Evolutionary conservation across 1,140 invertebrate genomes (phyloP), one percentile per base, ranked within the genome.

Genomic region (Drosophila kanapiae): DNA sequence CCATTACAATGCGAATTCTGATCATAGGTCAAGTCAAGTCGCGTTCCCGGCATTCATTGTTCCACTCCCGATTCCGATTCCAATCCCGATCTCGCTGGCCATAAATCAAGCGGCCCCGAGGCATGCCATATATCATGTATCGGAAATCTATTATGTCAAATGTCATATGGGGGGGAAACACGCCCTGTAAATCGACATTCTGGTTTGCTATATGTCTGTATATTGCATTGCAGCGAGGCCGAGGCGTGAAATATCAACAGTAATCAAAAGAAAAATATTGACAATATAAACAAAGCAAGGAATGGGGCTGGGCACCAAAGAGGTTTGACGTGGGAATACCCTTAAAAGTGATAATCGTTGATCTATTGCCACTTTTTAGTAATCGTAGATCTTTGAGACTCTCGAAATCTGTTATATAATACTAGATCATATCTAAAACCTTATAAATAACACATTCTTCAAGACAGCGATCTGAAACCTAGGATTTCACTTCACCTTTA

Each of bases 191-290:
- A 37, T 69, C 58, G 45, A 48, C n/a, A 43, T 49, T 58, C 70
- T 69, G 33, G 64, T 33, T 48, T 64, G 33, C 33, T 29, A 29
- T 29, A n/a, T 5, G n/a, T 14, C 11, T 14, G 13, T 13, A 11
- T 54, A 54, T 54, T 54, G 33, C 51, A 54, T 70, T 70, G 60
- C 49, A 76, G 54, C 53, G 69, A 76, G 80, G 62, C 65, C 59
- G 49, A 84, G 85, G 85, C 85, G 85, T 90, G 81, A 88, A 90
- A 84, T 88, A 90, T 85, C 72, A 84, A 81, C 60, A 82, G 58
- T 65, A 70, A 90, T 90, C 85, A 72, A 81, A 72, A 69, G 63
- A 38, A 88, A 85, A 90, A 81, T 83, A 87, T 88, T 87, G 77
- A 83, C 80, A 69, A 31, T 72, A 53, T 81, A 79, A 76, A 72